These are phyloP conservation scores for Drosophila equinoxialis DNA, from an alignment of 1,140 invertebrate genomes.

Conservation along the genomic window DNA sequence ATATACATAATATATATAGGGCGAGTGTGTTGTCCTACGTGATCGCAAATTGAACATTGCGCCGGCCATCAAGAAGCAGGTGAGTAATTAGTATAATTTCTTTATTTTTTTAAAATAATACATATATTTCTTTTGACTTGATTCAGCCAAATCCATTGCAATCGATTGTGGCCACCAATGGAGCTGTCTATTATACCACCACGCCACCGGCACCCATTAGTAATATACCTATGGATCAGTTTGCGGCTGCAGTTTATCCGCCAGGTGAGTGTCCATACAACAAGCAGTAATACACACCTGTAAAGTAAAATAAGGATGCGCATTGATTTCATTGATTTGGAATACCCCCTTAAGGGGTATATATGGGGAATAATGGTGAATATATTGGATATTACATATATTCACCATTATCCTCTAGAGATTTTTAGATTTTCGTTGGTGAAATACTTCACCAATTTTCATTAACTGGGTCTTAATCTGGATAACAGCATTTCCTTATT, in stretches of 20 bases:
- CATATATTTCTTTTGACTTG: constrained; percentile 14
- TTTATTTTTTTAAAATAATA: not conserved
- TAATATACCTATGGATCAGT: constrained; percentile 83
- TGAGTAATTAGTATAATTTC: constrained; percentile 66
- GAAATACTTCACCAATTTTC: no score
- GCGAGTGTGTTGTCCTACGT: constrained; percentile 89
- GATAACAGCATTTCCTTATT: no score
- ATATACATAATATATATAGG: constrained; percentile 83
- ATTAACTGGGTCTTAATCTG: no score
- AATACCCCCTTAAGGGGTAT: no score
- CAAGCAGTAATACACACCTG: no score
- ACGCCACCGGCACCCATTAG: constrained; percentile 82
- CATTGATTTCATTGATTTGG: no score
- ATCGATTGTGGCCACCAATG: constrained; percentile 82
- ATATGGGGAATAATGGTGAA: no score
- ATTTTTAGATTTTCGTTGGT: no score
- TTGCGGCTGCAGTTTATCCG: constrained; percentile 82
- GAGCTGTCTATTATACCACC: constrained; percentile 82
- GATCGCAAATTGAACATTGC: constrained; percentile 94
- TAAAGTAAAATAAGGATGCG: no score
- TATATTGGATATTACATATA: no score
- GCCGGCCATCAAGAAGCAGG: constrained; percentile 95
- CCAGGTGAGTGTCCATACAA: constrained; percentile 63
- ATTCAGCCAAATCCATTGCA: constrained; percentile 65
- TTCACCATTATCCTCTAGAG: no score